phyloP scores from a whole-genome alignment of 2,797 vertebrate species.

The Phataginus tricuspis region DNA sequence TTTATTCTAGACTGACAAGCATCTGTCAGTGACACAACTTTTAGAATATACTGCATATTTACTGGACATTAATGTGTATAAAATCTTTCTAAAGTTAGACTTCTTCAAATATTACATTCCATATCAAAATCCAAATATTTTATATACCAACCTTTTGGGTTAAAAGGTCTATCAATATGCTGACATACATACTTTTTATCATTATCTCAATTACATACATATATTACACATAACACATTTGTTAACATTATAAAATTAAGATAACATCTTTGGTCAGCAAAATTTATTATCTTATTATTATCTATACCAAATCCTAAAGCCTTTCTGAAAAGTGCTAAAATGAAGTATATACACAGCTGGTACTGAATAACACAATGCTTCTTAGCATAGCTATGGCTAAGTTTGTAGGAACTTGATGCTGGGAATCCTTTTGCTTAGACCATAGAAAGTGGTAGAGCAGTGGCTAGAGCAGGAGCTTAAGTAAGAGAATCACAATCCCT shows the following conservation, averaged over 20 bases:
- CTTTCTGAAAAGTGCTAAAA: slow-evolving; percentile 44
- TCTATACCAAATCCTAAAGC: neutral
- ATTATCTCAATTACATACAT: slow-evolving; percentile 21
- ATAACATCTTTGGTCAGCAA: slow-evolving; percentile 18
- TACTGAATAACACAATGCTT: neutral
- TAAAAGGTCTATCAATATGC: neutral
- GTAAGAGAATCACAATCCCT: slow-evolving; percentile 31
- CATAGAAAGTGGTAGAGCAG: neutral
- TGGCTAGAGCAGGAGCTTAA: neutral
- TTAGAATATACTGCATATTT: slow-evolving; percentile 12
- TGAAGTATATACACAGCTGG: neutral
- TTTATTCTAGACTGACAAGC: slow-evolving; percentile 25
- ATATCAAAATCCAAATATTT: slow-evolving; percentile 38
- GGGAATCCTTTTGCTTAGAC: neutral
- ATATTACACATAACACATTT: neutral
- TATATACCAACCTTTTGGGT: neutral
- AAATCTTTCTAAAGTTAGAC: slow-evolving; percentile 46
- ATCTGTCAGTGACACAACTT: neutral
- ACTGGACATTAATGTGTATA: neutral
- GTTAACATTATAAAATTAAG: slow-evolving; percentile 33
- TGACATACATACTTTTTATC: neutral
- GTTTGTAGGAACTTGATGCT: neutral
- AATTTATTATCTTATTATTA: neutral
- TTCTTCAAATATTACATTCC: slow-evolving; percentile 40
- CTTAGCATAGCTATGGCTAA: neutral